phyloP scores from a whole-genome alignment of 1,140 invertebrate species.

The Lycorma delicatula region DNA sequence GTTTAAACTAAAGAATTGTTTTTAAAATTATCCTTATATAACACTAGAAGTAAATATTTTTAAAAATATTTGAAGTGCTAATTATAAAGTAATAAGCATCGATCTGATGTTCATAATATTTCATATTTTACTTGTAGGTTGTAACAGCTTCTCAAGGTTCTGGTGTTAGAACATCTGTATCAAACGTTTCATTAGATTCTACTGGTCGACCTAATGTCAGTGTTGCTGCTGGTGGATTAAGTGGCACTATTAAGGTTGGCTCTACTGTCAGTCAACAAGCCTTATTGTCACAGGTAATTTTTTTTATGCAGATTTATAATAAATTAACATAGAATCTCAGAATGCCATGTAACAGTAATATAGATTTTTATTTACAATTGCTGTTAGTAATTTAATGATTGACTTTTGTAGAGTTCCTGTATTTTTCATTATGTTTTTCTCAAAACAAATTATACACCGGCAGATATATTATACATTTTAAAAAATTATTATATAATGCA shows the following conservation, averaged over 20 bases:
- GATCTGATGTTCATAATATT: too few relatives aligned
- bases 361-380: too few relatives aligned
- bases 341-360: neutral
- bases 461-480: neutral
- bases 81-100: too few relatives aligned
- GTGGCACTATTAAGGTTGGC: slow-evolving; percentile 31
- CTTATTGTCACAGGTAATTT: slow-evolving; percentile 32
- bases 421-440: neutral
- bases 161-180: slow-evolving; percentile 20
- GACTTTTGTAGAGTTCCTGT: neutral
- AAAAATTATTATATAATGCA: neutral
- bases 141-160: slow-evolving; percentile 28
- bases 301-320: neutral
- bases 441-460: neutral
- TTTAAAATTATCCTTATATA: too few relatives aligned
- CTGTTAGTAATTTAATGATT: neutral
- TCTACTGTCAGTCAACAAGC: slow-evolving; percentile 30
- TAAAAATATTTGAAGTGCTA: too few relatives aligned
- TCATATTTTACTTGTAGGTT: too few relatives aligned
- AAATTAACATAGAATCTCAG: neutral
- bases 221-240: slow-evolving; percentile 25
- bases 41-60: too few relatives aligned
- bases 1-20: too few relatives aligned
- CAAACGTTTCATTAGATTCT: slow-evolving; percentile 28
- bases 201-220: slow-evolving; percentile 24